Evolutionary conservation across 2,113 vertebrate genomes (phyloP), one percentile per base, ranked within the genome.

Genomic region (Psilopsiagon aurifrons): DNA sequence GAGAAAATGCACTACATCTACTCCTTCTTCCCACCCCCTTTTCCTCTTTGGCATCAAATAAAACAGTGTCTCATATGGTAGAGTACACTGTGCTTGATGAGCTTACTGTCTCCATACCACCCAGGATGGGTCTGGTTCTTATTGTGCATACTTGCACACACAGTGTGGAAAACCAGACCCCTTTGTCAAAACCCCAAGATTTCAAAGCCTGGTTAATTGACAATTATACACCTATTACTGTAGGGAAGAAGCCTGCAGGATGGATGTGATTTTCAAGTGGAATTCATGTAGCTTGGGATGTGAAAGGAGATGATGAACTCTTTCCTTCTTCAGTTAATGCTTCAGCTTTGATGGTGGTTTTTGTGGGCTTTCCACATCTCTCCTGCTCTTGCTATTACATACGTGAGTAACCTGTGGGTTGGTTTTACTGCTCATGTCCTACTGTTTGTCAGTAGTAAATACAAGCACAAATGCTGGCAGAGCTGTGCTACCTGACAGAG

Each of bases 91-190:
- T 86, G 92, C 82, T 92, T 90, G 92, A 95, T 94, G 95, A 94
- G 93, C 92, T 88, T 91, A 75, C 89, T 95, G 94, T 96, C 95
- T 97, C 93, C 60, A 54, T 95, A 96, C 97, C 97, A 97, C 97
- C 96, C 96, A 97, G 95, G 95, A 84, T 74, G 95, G 92, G 78
- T 97, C 97, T 97, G 97, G 94, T 95, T 95, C 95, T 96, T 95
- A 95, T 96, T 97, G 89, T 80, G 47, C 39, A 5, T 83, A 31
- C 67, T 94, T 92, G 29, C 55, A 76, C 60, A 84, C 59, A 22
- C 54, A 52, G 54, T 3, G 11, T 55, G 55, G 76, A 90, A 87
- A 80, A 76, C 39, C 83, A 97, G 90, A 77, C 52, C 60, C 22
- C 75, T 86, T 52, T 91, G 74, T 43, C 5, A 25, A 46, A 88